Base-by-base conservation (phyloP, 2,888 invertebrate genomes). In the Drymonia ruficornis region DNA sequence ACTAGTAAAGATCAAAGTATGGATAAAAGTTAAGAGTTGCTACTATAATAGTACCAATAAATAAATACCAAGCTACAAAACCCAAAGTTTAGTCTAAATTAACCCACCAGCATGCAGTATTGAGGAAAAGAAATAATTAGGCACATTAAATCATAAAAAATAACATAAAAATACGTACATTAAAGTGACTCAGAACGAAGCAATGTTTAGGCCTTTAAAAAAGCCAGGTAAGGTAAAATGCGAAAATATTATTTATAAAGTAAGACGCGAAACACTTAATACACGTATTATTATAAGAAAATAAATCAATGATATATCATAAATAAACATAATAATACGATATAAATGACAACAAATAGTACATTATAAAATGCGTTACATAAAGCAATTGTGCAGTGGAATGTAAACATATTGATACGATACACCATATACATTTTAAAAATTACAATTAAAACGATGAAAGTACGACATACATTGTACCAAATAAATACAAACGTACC, bases 71-170 rank as follows among this genome's bases (percentile, higher is more conserved):
- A 77, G 52, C 61, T 61, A 70, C 70, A 73, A 76, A 74, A 75
- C 79, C 81, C 77, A 65, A 63, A 49, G 19, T 57, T 75, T 73
- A 76, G 65, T 72, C 74, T 72, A 72, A 63, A 67, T 52, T 58
- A 49, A 70, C 78, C 81, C 76, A 74, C 73, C 56, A 65, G 55
- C 74, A 79, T 74, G 78, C 80, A 74, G 29, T 56, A 38, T 43
- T 57, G 42, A 61, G 43, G 61, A 56, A 47, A 63, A 53, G 38
- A 55, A 48, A 57, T 52, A 44, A 49, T 53, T 49, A 56, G 45
- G 34, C 50, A 52, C 12, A 50, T 53, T 28, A 2, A 45, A 45
- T 38, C 16, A 40, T 16, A 38, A 38, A 38, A 38, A n/a, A 15
- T 15, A 16, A 40, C 11, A 16, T 16, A 40, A 40, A 16, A 2